These are phyloP conservation scores for Silvanus unidentatus DNA, from an alignment of 2,888 invertebrate species.

Conservation along the genomic window DNA sequence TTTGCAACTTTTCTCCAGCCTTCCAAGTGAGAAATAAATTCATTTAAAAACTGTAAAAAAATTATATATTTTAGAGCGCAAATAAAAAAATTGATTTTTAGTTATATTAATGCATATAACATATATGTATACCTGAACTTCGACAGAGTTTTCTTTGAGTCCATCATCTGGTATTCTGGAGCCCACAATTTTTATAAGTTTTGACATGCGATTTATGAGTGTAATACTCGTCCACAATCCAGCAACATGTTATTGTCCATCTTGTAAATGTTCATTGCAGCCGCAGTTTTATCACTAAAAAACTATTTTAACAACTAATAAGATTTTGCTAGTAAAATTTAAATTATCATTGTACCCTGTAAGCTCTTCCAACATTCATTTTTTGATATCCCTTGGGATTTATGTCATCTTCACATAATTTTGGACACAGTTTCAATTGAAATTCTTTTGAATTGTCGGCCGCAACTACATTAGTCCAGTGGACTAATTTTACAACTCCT, in stretches of 20 bases:
- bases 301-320: background rate
- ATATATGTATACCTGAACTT: too few relatives aligned
- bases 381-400: constrained; percentile 2
- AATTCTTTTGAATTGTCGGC: background rate
- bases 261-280: background rate
- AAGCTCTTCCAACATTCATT: constrained; percentile 1
- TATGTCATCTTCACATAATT: background rate
- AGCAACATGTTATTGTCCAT: background rate
- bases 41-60: background rate
- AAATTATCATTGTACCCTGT: background rate
- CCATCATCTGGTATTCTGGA: too few relatives aligned
- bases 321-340: background rate
- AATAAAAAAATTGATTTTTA: background rate
- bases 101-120: too few relatives aligned
- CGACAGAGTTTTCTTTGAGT: too few relatives aligned
- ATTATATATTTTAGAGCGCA: background rate
- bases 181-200: too few relatives aligned
- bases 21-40: background rate
- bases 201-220: too few relatives aligned
- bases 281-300: background rate
- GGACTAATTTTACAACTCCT: background rate
- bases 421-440: background rate
- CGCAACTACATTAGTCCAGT: background rate
- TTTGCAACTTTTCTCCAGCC: background rate
- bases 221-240: background rate